A percentile compares a stretch with the other conserved stretches of the same genome.
Conservation (phyloP, 2,113 vertebrate species). For the Tamias sibiricus region DNA sequence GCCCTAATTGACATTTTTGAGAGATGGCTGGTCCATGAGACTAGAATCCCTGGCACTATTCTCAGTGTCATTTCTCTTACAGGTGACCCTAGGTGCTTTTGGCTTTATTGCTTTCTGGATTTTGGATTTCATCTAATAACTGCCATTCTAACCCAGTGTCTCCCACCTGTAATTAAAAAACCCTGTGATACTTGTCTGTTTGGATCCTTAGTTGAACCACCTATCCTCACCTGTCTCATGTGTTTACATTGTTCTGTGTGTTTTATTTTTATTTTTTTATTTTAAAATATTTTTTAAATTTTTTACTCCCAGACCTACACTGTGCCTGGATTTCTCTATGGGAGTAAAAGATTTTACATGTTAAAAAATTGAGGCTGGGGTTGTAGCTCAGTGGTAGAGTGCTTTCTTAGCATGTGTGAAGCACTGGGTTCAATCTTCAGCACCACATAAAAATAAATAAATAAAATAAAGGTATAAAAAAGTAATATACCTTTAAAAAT, state of each 20-base stretch:
- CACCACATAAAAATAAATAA: no score
- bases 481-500: neutral
- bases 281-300: no score
- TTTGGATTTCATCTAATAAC: slow-evolving; percentile 24
- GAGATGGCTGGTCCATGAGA: neutral
- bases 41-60: neutral
- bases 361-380: neutral
- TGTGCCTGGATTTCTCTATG: neutral
- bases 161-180: neutral
- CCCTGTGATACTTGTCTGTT: neutral
- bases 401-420: no score
- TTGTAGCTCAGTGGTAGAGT: no score
- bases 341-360: neutral
- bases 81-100: neutral
- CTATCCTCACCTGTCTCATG: neutral
- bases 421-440: no score
- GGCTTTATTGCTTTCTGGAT: neutral
- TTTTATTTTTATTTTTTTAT: neutral
- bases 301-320: neutral
- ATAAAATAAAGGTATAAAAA: no score
- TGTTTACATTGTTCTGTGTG: neutral
- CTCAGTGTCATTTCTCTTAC: neutral
- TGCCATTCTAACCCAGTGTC: neutral
- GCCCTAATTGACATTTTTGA: no score
- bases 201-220: neutral